Evolutionary conservation across 2,113 vertebrate genomes (phyloP).

Genomic region (Turdus rufiventris): DNA sequence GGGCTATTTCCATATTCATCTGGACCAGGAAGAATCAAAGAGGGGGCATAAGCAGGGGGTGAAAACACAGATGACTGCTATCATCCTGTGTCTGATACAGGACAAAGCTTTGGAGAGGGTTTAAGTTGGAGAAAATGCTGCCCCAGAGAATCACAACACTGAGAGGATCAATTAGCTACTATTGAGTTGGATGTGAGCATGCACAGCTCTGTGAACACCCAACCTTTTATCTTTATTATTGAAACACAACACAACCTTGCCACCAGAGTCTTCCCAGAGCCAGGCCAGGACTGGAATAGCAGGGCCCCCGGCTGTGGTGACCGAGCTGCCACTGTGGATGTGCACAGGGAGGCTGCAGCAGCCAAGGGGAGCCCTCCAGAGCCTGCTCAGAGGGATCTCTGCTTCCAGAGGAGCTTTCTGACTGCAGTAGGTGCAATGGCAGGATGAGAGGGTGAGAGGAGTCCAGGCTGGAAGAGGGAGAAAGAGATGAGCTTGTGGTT

Average conservation of each 20-base stretch:
- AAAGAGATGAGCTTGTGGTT: neutral
- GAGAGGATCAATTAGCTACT: neutral
- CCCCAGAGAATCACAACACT: neutral
- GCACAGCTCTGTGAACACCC: accelerated
- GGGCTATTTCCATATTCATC: neutral
- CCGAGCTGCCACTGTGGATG: neutral
- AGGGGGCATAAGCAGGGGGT: neutral
- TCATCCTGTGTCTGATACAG: neutral
- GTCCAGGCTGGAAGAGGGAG: too few relatives aligned
- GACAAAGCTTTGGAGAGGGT: neutral
- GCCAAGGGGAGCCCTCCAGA: neutral
- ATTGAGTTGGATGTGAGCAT: neutral
- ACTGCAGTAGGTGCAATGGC: neutral
- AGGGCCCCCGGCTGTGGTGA: neutral
- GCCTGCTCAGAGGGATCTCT: neutral
- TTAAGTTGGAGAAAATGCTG: neutral
- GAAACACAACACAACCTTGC: neutral
- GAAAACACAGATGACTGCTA: accelerated
- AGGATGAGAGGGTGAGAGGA: neutral
- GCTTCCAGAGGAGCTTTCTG: neutral
- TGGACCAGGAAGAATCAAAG: neutral
- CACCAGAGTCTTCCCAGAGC: neutral
- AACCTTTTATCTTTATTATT: neutral
- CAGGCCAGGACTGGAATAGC: neutral
- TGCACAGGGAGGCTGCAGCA: neutral